Percentiles rank a stretch among this genome's conserved stretches.
Conservation (phyloP, 2,797 vertebrate species). For the Siniperca scherzeri region DNA sequence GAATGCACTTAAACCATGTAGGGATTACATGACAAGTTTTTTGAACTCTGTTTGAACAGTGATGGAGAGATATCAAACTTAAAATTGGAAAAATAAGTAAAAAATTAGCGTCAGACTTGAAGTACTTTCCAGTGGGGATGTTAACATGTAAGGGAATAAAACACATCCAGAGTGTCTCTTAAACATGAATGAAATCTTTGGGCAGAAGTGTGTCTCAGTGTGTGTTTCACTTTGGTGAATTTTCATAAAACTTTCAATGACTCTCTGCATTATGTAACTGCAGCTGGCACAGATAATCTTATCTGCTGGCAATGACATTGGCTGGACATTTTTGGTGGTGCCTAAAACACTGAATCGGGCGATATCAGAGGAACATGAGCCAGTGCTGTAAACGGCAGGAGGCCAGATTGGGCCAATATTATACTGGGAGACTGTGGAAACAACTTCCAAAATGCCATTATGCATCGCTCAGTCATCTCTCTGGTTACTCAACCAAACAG, state of each 20-base stretch:
- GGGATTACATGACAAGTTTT: background rate
- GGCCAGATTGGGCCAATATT: background rate
- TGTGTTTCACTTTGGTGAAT: constrained; percentile 17
- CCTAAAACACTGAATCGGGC: constrained; percentile 24
- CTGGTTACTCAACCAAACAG: constrained; percentile 9
- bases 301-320: constrained; percentile 22
- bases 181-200: background rate
- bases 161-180: background rate
- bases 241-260: constrained; percentile 36
- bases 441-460: constrained; percentile 14
- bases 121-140: background rate
- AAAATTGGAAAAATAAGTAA: background rate
- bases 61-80: background rate
- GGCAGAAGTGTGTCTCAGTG: background rate
- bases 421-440: constrained; percentile 16
- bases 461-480: constrained; percentile 9
- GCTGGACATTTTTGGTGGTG: constrained; percentile 31
- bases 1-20: background rate
- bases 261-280: constrained; percentile 32
- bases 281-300: constrained; percentile 17
- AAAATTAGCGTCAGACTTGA: background rate
- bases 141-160: background rate
- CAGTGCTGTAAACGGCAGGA: constrained; percentile 6
- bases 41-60: constrained; percentile 1
- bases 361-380: constrained; percentile 24